Evolutionary conservation across 2,113 vertebrate genomes (phyloP).

Genomic region (Rhinolophus sinicus): DNA sequence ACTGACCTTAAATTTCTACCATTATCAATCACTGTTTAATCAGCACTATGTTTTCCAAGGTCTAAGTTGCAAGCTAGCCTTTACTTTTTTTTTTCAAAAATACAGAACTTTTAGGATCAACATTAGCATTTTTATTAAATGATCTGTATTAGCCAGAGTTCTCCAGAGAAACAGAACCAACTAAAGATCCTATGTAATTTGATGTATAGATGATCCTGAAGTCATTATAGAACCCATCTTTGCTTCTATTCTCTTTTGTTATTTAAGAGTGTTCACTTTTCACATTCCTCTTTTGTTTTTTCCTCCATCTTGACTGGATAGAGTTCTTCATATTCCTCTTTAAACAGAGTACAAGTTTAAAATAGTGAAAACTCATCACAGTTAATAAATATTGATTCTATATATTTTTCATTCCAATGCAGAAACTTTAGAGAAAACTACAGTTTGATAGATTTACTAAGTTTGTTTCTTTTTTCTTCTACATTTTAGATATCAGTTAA

Average conservation of each 20-base stretch:
- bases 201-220: background rate
- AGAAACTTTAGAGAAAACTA: background rate
- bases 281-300: background rate
- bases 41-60: background rate
- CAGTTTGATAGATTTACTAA: background rate
- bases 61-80: background rate
- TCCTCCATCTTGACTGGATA: no score
- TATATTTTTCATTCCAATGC: background rate
- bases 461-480: background rate
- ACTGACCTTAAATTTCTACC: conserved; percentile 18
- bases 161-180: background rate
- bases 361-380: background rate
- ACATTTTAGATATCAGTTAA: conserved; percentile 19
- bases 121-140: background rate
- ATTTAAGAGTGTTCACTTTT: background rate
- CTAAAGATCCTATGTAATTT: background rate
- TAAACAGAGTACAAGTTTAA: conserved; percentile 12
- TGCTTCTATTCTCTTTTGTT: background rate
- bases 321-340: background rate
- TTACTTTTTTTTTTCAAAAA: background rate
- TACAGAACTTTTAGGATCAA: background rate
- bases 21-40: background rate
- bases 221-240: background rate
- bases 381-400: background rate
- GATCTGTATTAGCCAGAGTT: background rate